These are phyloP conservation scores for Nycticryphes semicollaris DNA, from an alignment of 2,113 vertebrate genomes.

Conservation along the genomic window DNA sequence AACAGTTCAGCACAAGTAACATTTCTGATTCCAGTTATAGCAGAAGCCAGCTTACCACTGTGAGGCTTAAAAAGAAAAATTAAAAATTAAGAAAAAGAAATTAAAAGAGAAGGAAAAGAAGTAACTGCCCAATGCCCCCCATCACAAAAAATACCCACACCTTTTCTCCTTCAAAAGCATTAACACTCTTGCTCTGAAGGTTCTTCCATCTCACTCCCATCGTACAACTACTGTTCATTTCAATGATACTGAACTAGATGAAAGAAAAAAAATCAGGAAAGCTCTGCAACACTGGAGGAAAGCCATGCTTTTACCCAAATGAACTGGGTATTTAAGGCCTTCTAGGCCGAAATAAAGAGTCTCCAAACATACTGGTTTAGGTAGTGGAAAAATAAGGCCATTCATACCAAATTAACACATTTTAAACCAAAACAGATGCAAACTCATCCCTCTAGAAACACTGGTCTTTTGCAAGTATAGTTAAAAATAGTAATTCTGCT, in stretches of 20 bases:
- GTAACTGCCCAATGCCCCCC: too few relatives aligned
- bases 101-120: not conserved
- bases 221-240: not conserved
- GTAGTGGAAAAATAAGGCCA: not conserved
- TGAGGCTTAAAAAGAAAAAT: not conserved
- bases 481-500: not conserved
- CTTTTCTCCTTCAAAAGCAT: not conserved
- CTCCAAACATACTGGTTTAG: not conserved
- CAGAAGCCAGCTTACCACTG: not conserved
- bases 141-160: accelerated
- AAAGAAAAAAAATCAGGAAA: not conserved
- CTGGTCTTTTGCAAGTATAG: not conserved
- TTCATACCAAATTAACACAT: not conserved
- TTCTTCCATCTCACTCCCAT: not conserved
- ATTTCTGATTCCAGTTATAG: not conserved
- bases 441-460: not conserved
- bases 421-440: not conserved
- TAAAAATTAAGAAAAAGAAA: too few relatives aligned
- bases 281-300: not conserved
- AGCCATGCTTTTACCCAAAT: not conserved
- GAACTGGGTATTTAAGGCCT: not conserved
- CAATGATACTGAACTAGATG: not conserved
- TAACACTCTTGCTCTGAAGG: not conserved
- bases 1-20: not conserved
- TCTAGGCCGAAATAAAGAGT: not conserved